Evolutionary conservation across 2,797 vertebrate genomes (phyloP).

Genomic region (Selene dorsalis): DNA sequence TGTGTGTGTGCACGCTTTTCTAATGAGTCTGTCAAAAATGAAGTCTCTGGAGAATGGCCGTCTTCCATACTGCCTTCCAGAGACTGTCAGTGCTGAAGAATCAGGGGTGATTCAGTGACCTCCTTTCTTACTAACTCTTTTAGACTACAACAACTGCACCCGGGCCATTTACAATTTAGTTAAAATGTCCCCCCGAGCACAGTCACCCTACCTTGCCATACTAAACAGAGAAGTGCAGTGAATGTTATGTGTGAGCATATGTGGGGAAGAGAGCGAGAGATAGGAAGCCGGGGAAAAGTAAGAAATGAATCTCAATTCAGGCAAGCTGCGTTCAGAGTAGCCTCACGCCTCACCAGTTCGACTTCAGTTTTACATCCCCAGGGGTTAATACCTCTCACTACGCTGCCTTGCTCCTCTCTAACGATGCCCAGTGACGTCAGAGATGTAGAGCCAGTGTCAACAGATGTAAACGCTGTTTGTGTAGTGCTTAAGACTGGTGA

Average conservation of each 20-base stretch:
- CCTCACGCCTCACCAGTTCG: conserved; percentile 67
- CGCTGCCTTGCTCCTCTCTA: conserved; percentile 56
- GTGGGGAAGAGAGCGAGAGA: conserved; percentile 30
- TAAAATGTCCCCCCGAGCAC: conserved; percentile 73
- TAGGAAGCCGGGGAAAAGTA: conserved; percentile 57
- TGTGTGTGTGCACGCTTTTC: conserved; percentile 46
- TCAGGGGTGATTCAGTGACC: conserved; percentile 69
- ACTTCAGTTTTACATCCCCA: conserved; percentile 70
- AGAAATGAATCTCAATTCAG: conserved; percentile 73
- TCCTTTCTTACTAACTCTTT: conserved; percentile 72
- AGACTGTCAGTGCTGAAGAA: conserved; percentile 68
- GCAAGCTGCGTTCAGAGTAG: conserved; percentile 57
- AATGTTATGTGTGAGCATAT: conserved; percentile 21
- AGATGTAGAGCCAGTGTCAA: conserved; percentile 52
- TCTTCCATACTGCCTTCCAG: conserved; percentile 59
- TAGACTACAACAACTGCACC: conserved; percentile 71
- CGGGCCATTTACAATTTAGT: conserved; percentile 76
- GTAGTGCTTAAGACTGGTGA: conserved; percentile 28
- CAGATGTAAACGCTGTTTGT: conserved; percentile 63
- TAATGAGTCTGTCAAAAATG: conserved; percentile 71
- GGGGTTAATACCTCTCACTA: conserved; percentile 72
- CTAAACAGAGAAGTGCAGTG: conserved; percentile 65
- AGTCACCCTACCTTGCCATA: conserved; percentile 65
- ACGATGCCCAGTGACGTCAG: conserved; percentile 59
- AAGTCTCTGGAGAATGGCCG: conserved; percentile 55